Evolutionary conservation across 1,140 invertebrate genomes (phyloP).

Genomic region (Aphelinus atriplicis): DNA sequence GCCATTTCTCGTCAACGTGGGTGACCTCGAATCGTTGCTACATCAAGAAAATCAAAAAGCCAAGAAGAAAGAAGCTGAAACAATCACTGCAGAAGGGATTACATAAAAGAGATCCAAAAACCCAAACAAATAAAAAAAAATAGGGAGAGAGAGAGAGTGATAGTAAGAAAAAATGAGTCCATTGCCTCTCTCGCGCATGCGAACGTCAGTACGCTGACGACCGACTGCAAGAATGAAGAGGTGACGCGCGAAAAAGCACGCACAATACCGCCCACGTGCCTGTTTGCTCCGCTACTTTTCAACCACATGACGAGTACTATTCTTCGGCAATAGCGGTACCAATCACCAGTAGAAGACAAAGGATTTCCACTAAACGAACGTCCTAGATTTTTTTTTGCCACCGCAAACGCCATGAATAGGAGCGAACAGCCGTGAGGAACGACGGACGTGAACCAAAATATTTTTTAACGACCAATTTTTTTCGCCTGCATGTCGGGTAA

Average conservation of each 20-base stretch:
- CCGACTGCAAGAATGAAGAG: not conserved
- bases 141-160: no score
- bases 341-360: not conserved
- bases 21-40: constrained; percentile 51
- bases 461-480: constrained; percentile 35
- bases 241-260: constrained; percentile 18
- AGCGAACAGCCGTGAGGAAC: not conserved
- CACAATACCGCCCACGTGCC: constrained; percentile 27
- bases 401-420: not conserved
- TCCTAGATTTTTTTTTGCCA: constrained; percentile 15
- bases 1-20: constrained; percentile 41
- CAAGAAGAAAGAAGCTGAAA: no score
- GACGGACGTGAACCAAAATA: constrained; percentile 2
- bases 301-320: not conserved
- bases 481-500: not conserved
- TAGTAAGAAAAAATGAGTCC: constrained; percentile 7
- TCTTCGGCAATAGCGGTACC: not conserved
- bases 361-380: not conserved
- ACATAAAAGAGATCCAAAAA: constrained; percentile 18
- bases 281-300: constrained; percentile 15
- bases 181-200: no score
- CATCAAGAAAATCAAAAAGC: constrained; percentile 44
- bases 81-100: no score
- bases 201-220: no score
- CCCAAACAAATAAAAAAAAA: not conserved